Evolutionary conservation across 1,140 invertebrate species (phyloP), one percentile per base, ranked within the genome.

Genomic region (Drosophila carrolli): DNA sequence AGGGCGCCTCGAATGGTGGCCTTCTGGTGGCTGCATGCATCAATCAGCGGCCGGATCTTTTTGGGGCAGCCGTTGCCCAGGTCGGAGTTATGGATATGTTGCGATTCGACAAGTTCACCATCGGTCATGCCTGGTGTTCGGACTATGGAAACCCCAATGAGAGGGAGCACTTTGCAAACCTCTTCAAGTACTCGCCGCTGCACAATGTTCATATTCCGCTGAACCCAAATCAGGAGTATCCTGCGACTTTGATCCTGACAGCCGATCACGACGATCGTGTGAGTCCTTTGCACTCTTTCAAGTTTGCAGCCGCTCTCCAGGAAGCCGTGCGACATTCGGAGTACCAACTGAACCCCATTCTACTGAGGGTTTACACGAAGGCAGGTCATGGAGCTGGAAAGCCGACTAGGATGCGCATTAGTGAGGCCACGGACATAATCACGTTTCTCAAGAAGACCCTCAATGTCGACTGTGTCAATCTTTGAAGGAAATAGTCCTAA

Each of bases 251-350:
- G 16, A 94, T 99, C 41, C 91, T 98, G 65, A 99, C 98, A 23
- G 99, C 97, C 16, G 98, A 99, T 94, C 99, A 99, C 93, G 98
- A 99, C 93, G 98, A 99, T 94, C 95, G 98, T 65, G 98, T 99
- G 55, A 98, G 98, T 58, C 98, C 98, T 40, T 94, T 98, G 61
- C 98, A 99, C 93, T 98, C 98, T 61, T 94, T 99, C 5, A 99
- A 99, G 93, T 97, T 97, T 90, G 97, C 98, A 59, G 98, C 99
- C 0, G 95, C 97, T 81, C 93, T 99, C 50, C 99, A 99, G 91
- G 93, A 98, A 83, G 94, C 93, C 16, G 92, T 97, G 35, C 94
- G 95, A 48, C 92, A 93, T 47, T 90, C 94, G 27, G 83, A 94
- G 1, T 93, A 94, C 62, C 96, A 99, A 94, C 95, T 91, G 10